Percentiles rank a stretch among this genome's conserved stretches.
phyloP scores from a whole-genome alignment of 2,113 vertebrate species.

The Ranitomeya variabilis region DNA sequence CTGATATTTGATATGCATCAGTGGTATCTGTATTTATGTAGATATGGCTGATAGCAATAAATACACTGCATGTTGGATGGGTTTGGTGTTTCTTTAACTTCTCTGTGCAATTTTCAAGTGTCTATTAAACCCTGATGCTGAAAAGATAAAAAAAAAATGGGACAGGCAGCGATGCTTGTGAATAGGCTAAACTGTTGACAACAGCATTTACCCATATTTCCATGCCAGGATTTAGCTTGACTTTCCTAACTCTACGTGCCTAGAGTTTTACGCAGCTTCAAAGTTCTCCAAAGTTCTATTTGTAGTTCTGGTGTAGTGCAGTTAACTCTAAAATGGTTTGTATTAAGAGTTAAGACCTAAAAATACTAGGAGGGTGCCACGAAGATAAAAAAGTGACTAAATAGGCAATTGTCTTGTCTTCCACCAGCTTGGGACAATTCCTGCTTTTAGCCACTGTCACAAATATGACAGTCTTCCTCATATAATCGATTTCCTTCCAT shows the following conservation, averaged over 20 bases:
- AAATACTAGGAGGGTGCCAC: not conserved
- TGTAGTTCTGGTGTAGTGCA: not conserved
- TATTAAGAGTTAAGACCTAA: not conserved
- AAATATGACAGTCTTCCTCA: too few relatives aligned
- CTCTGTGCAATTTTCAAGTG: not conserved
- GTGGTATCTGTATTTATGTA: too few relatives aligned
- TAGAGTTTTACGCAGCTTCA: not conserved
- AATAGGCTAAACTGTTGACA: conserved; percentile 43
- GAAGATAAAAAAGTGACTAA: not conserved
- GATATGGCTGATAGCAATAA: not conserved
- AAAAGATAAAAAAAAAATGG: conserved; percentile 34
- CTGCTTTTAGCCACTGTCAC: too few relatives aligned
- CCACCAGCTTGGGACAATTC: too few relatives aligned
- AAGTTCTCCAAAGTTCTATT: conserved; percentile 40
- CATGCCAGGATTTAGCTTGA: conserved; percentile 45
- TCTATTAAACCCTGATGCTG: not conserved
- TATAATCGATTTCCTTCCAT: too few relatives aligned
- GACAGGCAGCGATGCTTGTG: not conserved
- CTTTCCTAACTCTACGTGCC: conserved; percentile 36
- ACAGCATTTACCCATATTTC: conserved; percentile 20
- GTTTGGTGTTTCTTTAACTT: not conserved
- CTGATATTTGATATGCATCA: too few relatives aligned
- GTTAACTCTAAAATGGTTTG: not conserved
- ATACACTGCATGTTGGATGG: not conserved
- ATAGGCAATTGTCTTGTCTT: too few relatives aligned